Conservation (phyloP, 1,140 invertebrate species). For the Cydia strobilella region DNA sequence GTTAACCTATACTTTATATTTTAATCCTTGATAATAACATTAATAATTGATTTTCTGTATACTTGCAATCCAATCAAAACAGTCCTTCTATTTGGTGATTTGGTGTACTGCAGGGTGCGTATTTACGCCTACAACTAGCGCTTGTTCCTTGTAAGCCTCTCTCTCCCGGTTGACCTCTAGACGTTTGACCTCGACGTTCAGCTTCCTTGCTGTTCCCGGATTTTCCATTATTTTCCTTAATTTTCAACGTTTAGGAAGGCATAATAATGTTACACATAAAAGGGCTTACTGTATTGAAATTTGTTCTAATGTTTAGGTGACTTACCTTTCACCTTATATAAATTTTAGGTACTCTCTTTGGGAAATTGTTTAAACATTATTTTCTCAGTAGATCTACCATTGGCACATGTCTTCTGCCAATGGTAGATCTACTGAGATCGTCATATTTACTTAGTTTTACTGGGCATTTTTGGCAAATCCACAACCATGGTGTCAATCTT, state of each 20-base stretch:
- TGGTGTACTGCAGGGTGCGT: not conserved
- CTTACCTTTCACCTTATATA: too few species aligned
- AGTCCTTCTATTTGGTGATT: not conserved
- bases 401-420: too few species aligned
- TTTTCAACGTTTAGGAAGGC: not conserved
- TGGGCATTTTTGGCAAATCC: too few species aligned
- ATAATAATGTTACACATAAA: not conserved
- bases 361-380: too few species aligned
- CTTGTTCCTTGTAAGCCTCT: not conserved
- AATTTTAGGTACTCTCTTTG: too few species aligned
- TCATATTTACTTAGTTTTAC: too few species aligned
- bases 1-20: too few species aligned
- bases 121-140: not conserved
- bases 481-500: too few species aligned
- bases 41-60: too few species aligned
- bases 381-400: too few species aligned
- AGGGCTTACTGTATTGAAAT: not conserved
- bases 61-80: not conserved
- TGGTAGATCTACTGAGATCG: too few species aligned
- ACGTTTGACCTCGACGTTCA: slow-evolving; percentile 55
- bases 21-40: too few species aligned
- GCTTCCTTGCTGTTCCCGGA: slow-evolving; percentile 33
- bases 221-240: slow-evolving; percentile 24
- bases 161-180: slow-evolving; percentile 59
- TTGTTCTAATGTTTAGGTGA: not conserved